A percentile compares a stretch with the other conserved stretches of the same genome.
phyloP scores from a whole-genome alignment of 2,888 invertebrate genomes.

The Scaptomyza polygonia region DNA sequence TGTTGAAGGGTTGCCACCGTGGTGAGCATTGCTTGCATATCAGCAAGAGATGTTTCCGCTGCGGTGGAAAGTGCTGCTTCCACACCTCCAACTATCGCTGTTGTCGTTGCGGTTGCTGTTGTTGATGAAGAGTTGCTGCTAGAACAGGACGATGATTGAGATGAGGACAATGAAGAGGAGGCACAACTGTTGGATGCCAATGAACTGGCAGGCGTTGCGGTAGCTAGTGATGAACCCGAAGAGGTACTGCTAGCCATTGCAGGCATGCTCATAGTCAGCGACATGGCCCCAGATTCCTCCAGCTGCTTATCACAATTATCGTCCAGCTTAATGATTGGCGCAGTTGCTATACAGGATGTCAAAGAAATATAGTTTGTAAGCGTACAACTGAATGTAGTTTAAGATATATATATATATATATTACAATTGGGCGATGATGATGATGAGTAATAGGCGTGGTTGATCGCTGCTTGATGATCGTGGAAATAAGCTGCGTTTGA shows the following conservation, averaged over 20 bases:
- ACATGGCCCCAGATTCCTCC: conserved; percentile 52
- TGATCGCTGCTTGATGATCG: conserved; percentile 58
- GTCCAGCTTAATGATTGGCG: conserved; percentile 55
- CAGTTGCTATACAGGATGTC: conserved; percentile 33
- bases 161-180: conserved; percentile 72
- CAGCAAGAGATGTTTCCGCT: conserved; percentile 50
- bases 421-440: conserved; percentile 71
- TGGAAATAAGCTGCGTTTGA: conserved; percentile 61
- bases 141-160: conserved; percentile 71
- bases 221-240: conserved; percentile 61
- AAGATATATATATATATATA: neutral
- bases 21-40: conserved; percentile 70
- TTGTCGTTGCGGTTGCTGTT: conserved; percentile 53
- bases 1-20: conserved; percentile 67
- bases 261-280: conserved; percentile 43
- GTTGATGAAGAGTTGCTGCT: conserved; percentile 61
- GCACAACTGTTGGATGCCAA: conserved; percentile 64
- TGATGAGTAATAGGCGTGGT: conserved; percentile 63
- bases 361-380: conserved; percentile 3
- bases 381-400: neutral
- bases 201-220: conserved; percentile 60
- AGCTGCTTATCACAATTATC: conserved; percentile 74
- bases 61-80: conserved; percentile 40
- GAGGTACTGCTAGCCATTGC: conserved; percentile 55
- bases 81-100: conserved; percentile 18